A percentile compares a stretch with the other conserved stretches of the same genome.
Evolutionary conservation across 2,797 vertebrate genomes (phyloP).

Genomic region (Myripristis jacobus): DNA sequence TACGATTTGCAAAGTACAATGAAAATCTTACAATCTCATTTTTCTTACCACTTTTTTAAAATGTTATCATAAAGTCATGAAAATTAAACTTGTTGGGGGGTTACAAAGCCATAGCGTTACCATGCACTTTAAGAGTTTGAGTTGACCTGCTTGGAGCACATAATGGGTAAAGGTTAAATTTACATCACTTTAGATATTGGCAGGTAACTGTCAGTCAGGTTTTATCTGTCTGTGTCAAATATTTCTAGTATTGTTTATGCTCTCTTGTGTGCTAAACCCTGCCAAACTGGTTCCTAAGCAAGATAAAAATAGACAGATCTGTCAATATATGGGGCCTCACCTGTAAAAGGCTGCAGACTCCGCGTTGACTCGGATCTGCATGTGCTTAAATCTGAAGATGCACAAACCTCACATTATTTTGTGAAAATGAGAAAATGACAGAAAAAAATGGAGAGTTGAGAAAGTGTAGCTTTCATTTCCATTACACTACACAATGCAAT

Average conservation of each 20-base stretch:
- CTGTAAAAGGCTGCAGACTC: constrained; percentile 97
- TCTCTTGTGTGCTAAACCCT: background rate
- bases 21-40: no score
- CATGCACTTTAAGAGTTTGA: no score
- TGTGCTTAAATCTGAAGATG: constrained; percentile 94
- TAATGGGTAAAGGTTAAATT: background rate
- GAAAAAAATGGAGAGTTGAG: no score
- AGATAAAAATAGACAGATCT: background rate
- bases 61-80: no score
- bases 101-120: no score
- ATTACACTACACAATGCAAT: background rate
- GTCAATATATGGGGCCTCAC: constrained; percentile 73
- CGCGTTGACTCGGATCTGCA: constrained; percentile 96
- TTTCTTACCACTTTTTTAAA: no score
- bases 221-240: background rate
- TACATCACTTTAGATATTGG: background rate
- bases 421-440: no score
- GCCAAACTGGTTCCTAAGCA: rapidly evolving
- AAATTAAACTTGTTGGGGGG: no score
- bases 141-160: background rate
- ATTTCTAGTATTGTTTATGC: background rate
- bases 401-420: background rate
- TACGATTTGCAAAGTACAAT: no score
- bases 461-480: background rate
- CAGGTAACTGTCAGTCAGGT: background rate